phyloP scores from a whole-genome alignment of 2,888 invertebrate genomes.

The Eupithecia centaureata region DNA sequence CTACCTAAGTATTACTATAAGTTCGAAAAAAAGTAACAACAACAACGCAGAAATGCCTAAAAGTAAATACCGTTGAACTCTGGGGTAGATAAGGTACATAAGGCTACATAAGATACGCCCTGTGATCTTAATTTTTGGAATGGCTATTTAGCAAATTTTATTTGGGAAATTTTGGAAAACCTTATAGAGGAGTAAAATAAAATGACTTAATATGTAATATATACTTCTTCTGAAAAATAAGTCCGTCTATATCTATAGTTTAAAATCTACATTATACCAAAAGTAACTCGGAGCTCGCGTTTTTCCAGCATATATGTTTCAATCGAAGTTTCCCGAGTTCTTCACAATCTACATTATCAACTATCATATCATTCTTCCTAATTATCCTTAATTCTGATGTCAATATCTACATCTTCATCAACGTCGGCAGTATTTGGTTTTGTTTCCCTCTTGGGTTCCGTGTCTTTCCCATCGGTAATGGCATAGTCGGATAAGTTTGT shows the following conservation, averaged over 20 bases:
- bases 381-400: constrained; percentile 64
- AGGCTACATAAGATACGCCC: too few relatives aligned
- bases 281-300: neutral
- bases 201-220: neutral
- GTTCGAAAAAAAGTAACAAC: too few relatives aligned
- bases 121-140: neutral
- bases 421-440: constrained; percentile 49
- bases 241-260: too few relatives aligned
- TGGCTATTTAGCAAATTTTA: neutral
- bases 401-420: constrained; percentile 61
- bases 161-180: too few relatives aligned
- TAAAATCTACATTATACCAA: neutral
- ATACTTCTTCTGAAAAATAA: neutral
- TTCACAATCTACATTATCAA: neutral
- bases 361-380: neutral
- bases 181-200: neutral
- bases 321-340: neutral
- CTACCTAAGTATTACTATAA: too few relatives aligned
- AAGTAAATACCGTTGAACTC: neutral
- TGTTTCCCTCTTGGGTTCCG: constrained; percentile 68
- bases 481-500: constrained; percentile 61
- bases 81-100: neutral
- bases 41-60: neutral
- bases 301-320: neutral
- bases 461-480: constrained; percentile 60